phyloP scores from a whole-genome alignment of 2,888 invertebrate species.

The Agonopterix arenella region DNA sequence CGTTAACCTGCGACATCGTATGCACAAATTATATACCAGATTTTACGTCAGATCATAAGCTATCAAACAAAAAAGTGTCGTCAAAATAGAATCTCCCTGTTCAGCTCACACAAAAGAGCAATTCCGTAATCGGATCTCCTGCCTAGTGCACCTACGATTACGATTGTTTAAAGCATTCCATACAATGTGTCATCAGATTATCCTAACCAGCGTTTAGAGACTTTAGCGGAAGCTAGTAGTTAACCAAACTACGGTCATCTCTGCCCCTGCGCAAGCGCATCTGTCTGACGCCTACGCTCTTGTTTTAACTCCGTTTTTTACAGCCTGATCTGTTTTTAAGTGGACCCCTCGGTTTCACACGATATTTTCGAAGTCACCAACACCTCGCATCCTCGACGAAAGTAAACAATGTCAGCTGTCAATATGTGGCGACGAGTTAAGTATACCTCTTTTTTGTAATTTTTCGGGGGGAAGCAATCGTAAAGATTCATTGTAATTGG shows the following conservation, averaged over 20 bases:
- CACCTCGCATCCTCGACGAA: conserved; percentile 39
- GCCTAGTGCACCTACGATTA: conserved; percentile 3
- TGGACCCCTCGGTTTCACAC: conserved; percentile 52
- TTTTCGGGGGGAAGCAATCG: background rate
- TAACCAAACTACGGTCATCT: conserved; percentile 66
- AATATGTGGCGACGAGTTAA: conserved; percentile 20
- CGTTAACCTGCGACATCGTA: too few species aligned
- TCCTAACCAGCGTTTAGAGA: conserved; percentile 20
- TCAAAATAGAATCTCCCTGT: too few species aligned
- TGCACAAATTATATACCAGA: too few species aligned
- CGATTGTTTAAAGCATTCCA: conserved; percentile 2
- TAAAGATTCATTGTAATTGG: too few species aligned
- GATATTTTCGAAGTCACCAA: conserved; percentile 33
- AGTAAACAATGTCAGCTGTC: conserved; percentile 40
- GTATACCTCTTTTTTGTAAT: conserved; percentile 6
- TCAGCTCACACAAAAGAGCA: too few species aligned
- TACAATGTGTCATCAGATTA: conserved; percentile 35
- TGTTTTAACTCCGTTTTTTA: conserved; percentile 48
- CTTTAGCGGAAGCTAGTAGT: conserved; percentile 64
- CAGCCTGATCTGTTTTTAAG: conserved; percentile 50
- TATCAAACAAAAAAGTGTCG: too few species aligned
- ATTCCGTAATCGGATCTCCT: too few species aligned
- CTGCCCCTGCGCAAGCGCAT: conserved; percentile 46
- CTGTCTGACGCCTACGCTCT: conserved; percentile 57
- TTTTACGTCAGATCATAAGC: too few species aligned